These are phyloP conservation scores for Ia io DNA, from an alignment of 2,113 vertebrate species.

Conservation along the genomic window DNA sequence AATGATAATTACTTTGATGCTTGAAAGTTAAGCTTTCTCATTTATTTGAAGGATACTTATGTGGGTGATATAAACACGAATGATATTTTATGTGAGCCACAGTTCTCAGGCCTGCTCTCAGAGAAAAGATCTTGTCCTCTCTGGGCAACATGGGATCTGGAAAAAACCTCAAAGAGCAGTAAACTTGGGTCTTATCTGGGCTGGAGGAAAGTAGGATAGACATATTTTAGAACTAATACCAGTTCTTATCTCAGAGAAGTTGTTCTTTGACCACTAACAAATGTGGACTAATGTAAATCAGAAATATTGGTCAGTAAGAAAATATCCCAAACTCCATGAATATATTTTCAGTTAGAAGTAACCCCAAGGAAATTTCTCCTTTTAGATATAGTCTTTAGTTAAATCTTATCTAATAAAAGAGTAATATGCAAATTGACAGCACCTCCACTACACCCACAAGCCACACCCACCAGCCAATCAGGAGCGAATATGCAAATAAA, in stretches of 20 bases:
- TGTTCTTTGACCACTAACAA: neutral
- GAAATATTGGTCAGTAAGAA: neutral
- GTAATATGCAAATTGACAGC: no score
- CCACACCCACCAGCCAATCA: no score
- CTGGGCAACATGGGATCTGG: neutral
- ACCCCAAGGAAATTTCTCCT: neutral
- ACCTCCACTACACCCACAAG: no score
- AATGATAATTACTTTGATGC: neutral
- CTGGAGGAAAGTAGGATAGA: neutral
- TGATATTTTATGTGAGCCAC: neutral
- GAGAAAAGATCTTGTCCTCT: neutral
- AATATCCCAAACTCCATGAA: neutral
- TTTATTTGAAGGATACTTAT: neutral
- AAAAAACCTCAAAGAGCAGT: neutral
- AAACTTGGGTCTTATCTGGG: neutral
- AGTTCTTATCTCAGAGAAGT: neutral
- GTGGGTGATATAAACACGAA: neutral
- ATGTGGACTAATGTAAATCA: neutral
- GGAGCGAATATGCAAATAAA: no score
- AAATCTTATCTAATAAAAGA: no score
- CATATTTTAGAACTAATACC: neutral
- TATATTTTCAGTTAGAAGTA: neutral
- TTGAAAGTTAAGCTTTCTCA: neutral
- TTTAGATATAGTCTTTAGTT: neutral
- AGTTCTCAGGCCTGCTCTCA: neutral